Evolutionary conservation across 2,113 vertebrate species (phyloP).

Genomic region (Pomatorhinus ruficollis): DNA sequence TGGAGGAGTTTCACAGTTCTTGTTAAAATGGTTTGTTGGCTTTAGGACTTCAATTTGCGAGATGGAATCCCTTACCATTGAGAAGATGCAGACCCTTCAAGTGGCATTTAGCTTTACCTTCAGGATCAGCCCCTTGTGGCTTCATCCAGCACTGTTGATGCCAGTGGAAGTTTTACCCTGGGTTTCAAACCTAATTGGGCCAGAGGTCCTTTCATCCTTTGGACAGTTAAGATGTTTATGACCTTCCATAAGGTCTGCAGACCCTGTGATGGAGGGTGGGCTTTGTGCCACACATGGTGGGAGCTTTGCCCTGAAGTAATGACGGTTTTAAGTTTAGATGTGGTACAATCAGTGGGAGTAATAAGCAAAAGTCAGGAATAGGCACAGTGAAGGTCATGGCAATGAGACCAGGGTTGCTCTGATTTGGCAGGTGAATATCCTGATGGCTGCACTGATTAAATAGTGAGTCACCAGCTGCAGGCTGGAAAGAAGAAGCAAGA

Average conservation of each 20-base stretch:
- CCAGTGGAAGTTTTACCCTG: background rate
- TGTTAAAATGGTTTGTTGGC: background rate
- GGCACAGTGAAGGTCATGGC: background rate
- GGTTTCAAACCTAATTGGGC: background rate
- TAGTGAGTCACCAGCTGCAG: background rate
- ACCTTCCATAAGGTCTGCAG: background rate
- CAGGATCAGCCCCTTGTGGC: background rate
- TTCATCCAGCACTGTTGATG: background rate
- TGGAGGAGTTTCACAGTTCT: background rate
- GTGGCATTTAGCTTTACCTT: background rate
- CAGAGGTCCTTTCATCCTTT: background rate
- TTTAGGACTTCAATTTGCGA: background rate
- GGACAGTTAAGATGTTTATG: background rate
- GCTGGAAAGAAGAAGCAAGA: background rate
- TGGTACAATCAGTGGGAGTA: background rate
- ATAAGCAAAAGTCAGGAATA: background rate
- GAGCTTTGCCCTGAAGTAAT: background rate
- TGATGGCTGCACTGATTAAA: background rate
- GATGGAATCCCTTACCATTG: background rate
- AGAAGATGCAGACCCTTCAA: background rate
- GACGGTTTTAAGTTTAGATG: background rate
- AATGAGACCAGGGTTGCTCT: background rate
- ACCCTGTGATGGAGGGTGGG: background rate
- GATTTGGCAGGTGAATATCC: background rate
- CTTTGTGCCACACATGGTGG: rapidly evolving